Base-by-base conservation (phyloP, 1,140 invertebrate genomes). In the Aphis gossypii region DNA sequence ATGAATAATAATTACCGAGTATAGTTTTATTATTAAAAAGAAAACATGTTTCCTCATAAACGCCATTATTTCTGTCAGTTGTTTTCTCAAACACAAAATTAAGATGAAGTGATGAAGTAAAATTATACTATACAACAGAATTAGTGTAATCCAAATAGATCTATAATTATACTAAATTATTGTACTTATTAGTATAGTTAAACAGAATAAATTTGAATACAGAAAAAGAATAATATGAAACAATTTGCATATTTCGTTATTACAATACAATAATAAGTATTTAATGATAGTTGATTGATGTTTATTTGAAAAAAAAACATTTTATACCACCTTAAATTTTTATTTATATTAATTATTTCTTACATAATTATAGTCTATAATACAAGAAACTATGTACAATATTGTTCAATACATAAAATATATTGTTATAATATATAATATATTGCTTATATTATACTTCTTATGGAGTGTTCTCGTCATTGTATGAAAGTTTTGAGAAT, bases 401-500 rank as follows among this genome's bases (percentile, higher is more conserved):
- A 35, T 68, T n/a, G 60, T 68, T 30, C 30, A 76, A 76, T n/a
- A n/a, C 60, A 76, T 51, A 48, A 14, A 18, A 14, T 1, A 48
- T 48, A 14, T 35, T 48, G 14, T 48, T n/a, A n/a, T n/a, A n/a
- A n/a, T n/a, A n/a, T n/a, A n/a, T n/a, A 18, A 14, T 1, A 48
- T 48, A 14, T 35, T 48, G 14, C 18, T 46, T 48, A 48, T 1
- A n/a, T 76, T 76, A 76, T 76, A 76, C n/a, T 76, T 76, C 60
- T 76, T n/a, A 76, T 30, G 18, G 60, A 14, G 60, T n/a, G 60
- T 76, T n/a, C 60, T n/a, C n/a, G 14, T n/a, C 60, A 18, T 76
- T n/a, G n/a, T n/a, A 76, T n/a, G 60, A 76, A 76, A 76, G 60
- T 76, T 35, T n/a, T n/a, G 60, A n/a, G 60, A 76, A 76, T 76